phyloP scores from a whole-genome alignment of 2,888 invertebrate species.

The Tetrapedia diversipes region DNA sequence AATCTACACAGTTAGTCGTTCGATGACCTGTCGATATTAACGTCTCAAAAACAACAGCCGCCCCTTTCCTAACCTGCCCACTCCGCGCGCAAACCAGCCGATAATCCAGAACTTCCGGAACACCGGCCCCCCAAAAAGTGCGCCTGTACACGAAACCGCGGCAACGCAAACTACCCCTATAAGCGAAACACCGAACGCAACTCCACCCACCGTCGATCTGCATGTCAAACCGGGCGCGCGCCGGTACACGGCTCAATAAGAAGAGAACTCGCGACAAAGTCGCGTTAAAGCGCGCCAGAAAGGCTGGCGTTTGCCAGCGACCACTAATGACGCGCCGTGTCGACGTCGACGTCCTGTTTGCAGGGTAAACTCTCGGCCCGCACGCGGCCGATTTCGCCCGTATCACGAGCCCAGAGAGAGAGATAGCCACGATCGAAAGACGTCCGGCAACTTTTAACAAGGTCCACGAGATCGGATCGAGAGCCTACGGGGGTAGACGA shows the following conservation, averaged over 20 bases:
- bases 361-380: slow-evolving; percentile 76
- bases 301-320: slow-evolving; percentile 71
- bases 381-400: slow-evolving; percentile 31
- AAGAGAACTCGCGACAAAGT: slow-evolving; percentile 41
- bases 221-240: slow-evolving; percentile 26
- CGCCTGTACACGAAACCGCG: background rate
- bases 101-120: too few relatives aligned
- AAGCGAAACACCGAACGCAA: background rate
- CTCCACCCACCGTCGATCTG: slow-evolving; percentile 31
- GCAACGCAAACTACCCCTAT: background rate
- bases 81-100: too few relatives aligned
- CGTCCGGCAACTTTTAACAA: slow-evolving; percentile 30
- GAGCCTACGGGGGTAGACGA: background rate
- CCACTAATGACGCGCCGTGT: slow-evolving; percentile 79
- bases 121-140: background rate
- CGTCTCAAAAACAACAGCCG: background rate
- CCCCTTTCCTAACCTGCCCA: too few relatives aligned
- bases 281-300: slow-evolving; percentile 24
- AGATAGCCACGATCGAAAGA: slow-evolving; percentile 43
- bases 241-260: slow-evolving; percentile 32
- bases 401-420: slow-evolving; percentile 33
- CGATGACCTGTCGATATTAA: background rate
- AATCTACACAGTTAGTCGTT: background rate
- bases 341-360: slow-evolving; percentile 77
- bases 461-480: background rate